Conservation (phyloP, 2,888 invertebrate genomes). For the Troilus luridus region DNA sequence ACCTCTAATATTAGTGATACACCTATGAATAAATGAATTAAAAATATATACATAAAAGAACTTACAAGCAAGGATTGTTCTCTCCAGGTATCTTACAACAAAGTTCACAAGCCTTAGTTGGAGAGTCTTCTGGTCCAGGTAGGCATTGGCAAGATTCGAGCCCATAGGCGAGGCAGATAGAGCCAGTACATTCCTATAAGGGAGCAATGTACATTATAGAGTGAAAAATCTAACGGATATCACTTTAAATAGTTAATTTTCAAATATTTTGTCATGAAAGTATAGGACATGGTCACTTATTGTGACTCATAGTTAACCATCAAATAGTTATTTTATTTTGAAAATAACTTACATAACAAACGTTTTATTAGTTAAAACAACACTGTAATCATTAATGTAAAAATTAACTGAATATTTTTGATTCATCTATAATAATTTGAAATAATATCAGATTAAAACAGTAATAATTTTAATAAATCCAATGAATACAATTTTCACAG, state of each 20-base stretch:
- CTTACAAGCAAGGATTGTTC: conserved; percentile 81
- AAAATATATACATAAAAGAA: conserved; percentile 61
- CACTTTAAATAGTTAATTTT: too few species aligned
- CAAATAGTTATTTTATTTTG: too few species aligned
- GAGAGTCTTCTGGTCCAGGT: conserved; percentile 82
- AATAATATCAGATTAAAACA: too few species aligned
- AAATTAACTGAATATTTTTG: not conserved
- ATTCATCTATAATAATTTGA: too few species aligned
- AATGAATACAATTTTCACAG: too few species aligned
- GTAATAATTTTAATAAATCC: too few species aligned
- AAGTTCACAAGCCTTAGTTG: conserved; percentile 91
- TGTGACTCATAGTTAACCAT: too few species aligned
- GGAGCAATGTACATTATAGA: too few species aligned
- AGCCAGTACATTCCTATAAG: conserved; percentile 92
- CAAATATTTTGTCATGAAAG: too few species aligned
- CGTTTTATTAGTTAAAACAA: not conserved
- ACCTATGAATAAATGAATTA: not conserved
- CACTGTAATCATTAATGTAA: not conserved
- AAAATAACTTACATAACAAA: too few species aligned
- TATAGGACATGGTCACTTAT: too few species aligned
- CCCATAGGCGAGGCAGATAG: conserved; percentile 97
- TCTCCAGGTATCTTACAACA: conserved; percentile 92
- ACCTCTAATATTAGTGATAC: not conserved
- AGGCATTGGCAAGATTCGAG: conserved; percentile 96
- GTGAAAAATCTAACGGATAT: too few species aligned